These are phyloP conservation scores for Epirrhoe tristata DNA, from an alignment of 2,888 invertebrate genomes.

Conservation along the genomic window DNA sequence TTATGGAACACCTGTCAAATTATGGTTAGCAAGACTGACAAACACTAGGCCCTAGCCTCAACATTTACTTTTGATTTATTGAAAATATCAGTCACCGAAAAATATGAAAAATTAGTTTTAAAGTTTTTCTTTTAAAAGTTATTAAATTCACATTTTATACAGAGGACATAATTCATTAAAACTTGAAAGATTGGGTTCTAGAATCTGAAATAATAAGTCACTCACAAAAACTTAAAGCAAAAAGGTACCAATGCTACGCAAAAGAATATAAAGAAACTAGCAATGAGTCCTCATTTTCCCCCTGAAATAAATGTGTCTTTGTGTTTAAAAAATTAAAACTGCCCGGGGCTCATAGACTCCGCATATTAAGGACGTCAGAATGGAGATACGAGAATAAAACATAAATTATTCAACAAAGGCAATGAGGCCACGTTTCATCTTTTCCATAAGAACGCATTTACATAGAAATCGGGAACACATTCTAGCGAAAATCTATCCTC, in stretches of 20 bases:
- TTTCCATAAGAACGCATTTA: constrained; percentile 70
- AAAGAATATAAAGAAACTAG: constrained; percentile 28
- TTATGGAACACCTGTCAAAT: no score
- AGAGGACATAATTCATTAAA: constrained; percentile 17
- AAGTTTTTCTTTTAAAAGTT: constrained; percentile 1
- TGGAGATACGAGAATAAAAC: constrained; percentile 67
- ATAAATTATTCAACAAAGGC: constrained; percentile 79
- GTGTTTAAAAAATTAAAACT: constrained; percentile 56
- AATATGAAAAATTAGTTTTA: background rate
- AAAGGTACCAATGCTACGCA: constrained; percentile 3
- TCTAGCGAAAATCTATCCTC: background rate
- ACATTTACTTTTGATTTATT: background rate
- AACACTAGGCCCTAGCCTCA: no score
- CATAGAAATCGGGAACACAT: constrained; percentile 43
- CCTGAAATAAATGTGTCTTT: constrained; percentile 23
- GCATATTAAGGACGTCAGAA: constrained; percentile 57
- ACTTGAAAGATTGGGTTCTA: constrained; percentile 13
- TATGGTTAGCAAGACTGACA: no score
- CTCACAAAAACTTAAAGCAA: constrained; percentile 14
- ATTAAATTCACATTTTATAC: constrained; percentile 3
- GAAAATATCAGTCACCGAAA: background rate
- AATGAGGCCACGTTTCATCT: constrained; percentile 72
- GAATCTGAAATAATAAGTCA: constrained; percentile 17
- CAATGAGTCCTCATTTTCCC: constrained; percentile 19
- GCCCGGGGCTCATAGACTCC: constrained; percentile 58